Evolutionary conservation across 1,140 invertebrate genomes (phyloP).

Genomic region (Drosophila novamexicana): DNA sequence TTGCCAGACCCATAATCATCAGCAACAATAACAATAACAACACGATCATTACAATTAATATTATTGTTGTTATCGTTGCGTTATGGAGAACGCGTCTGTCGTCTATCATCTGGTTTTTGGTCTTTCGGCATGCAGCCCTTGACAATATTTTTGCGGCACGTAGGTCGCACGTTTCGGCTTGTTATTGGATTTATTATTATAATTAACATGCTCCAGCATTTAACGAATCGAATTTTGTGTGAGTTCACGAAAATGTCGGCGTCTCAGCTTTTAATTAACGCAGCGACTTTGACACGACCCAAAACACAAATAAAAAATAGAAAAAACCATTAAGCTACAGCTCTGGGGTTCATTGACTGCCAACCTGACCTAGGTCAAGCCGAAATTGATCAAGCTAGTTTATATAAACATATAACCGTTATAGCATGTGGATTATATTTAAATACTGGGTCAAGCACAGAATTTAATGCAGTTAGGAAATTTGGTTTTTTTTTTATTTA

Average conservation of each 20-base stretch:
- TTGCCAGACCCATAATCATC: conserved; percentile 51
- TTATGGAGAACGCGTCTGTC: conserved; percentile 29
- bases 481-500: not conserved
- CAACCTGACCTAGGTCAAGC: conserved; percentile 69
- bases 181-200: conserved; percentile 80
- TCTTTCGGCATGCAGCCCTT: conserved; percentile 60
- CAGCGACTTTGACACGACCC: conserved; percentile 44
- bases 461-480: conserved; percentile 3
- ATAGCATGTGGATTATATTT: not conserved
- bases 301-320: conserved; percentile 6
- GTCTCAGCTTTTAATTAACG: conserved; percentile 33
- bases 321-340: not conserved
- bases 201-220: conserved; percentile 69
- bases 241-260: conserved; percentile 14
- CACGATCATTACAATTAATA: conserved; percentile 41
- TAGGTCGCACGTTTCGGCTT: conserved; percentile 77
- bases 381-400: conserved; percentile 18
- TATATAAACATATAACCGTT: not conserved
- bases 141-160: conserved; percentile 71
- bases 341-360: conserved; percentile 62
- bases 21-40: conserved; percentile 15
- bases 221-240: conserved; percentile 40
- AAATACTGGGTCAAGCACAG: conserved; percentile 46
- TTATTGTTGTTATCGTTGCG: conserved; percentile 63
- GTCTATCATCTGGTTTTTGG: conserved; percentile 38